phyloP scores from a whole-genome alignment of 2,113 vertebrate genomes.

The Forbesichthys agassizii region DNA sequence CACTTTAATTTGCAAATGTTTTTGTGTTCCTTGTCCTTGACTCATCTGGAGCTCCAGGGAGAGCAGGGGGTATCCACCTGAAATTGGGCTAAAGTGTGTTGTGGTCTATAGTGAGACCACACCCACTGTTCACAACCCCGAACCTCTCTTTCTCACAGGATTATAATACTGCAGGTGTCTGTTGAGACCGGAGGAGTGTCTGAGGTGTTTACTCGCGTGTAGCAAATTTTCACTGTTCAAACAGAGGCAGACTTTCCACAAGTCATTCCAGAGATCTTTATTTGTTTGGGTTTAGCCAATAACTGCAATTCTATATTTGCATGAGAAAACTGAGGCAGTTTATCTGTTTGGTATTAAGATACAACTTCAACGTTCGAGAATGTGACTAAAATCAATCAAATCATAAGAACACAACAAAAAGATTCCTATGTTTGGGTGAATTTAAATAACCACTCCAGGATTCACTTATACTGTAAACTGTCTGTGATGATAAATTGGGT shows the following conservation, averaged over 20 bases:
- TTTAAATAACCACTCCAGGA: not conserved
- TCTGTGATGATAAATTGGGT: not conserved
- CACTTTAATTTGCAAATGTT: not conserved
- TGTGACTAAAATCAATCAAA: constrained; percentile 19
- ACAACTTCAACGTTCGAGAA: constrained; percentile 14
- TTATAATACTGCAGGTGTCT: no score
- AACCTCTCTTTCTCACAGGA: no score
- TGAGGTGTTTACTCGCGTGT: no score
- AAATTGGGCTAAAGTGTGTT: no score
- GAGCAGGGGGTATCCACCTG: constrained; percentile 28
- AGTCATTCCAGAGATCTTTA: no score
- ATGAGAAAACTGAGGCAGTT: constrained; percentile 3
- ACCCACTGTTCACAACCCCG: no score
- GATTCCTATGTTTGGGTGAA: not conserved
- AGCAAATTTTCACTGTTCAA: no score
- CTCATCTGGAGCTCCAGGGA: constrained; percentile 26
- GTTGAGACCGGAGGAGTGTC: no score
- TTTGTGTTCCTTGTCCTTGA: constrained; percentile 30
- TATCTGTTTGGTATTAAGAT: constrained; percentile 28
- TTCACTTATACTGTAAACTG: constrained; percentile 3
- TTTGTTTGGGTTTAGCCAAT: no score
- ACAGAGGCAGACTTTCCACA: no score
- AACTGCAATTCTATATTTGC: no score
- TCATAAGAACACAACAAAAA: not conserved
- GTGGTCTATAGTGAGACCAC: no score